A percentile compares a stretch with the other conserved stretches of the same genome.
Conservation (phyloP, 2,113 vertebrate species). For the Larimichthys polyactis region DNA sequence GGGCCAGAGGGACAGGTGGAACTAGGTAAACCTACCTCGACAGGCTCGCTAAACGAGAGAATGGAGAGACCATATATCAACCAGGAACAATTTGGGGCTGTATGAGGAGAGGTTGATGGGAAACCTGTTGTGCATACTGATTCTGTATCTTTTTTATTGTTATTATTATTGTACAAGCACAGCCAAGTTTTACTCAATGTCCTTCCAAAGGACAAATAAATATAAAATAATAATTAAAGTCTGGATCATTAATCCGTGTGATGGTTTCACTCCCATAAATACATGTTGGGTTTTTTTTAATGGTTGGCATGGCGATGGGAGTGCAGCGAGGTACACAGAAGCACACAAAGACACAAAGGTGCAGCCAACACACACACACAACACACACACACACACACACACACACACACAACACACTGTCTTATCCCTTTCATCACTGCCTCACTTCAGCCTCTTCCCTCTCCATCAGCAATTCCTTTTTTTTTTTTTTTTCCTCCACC, state of each 20-base stretch:
- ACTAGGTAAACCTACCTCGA: slow-evolving; percentile 60
- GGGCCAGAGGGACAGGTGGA: slow-evolving; percentile 53
- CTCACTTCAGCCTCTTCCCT: slow-evolving; percentile 55
- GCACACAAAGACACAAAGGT: slow-evolving; percentile 49
- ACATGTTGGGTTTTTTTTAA: neutral
- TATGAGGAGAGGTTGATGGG: neutral
- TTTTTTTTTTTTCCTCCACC: slow-evolving; percentile 15
- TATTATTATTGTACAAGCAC: too few relatives aligned
- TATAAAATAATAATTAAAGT: neutral
- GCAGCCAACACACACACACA: slow-evolving; percentile 32
- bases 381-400: slow-evolving; percentile 5
- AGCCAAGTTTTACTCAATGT: neutral
- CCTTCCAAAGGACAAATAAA: slow-evolving; percentile 9
- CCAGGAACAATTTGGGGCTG: neutral
- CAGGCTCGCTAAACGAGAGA: slow-evolving; percentile 63
- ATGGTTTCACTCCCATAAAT: neutral
- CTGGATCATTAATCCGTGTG: neutral
- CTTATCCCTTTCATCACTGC: slow-evolving; percentile 64
- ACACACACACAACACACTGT: slow-evolving; percentile 36
- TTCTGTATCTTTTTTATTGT: neutral
- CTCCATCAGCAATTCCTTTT: slow-evolving; percentile 48
- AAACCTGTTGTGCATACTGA: neutral
- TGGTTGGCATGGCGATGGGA: slow-evolving; percentile 12
- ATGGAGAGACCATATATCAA: neutral
- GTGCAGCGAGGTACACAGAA: neutral